Base-by-base conservation (phyloP, 2,797 vertebrate genomes). In the Merluccius polli region DNA sequence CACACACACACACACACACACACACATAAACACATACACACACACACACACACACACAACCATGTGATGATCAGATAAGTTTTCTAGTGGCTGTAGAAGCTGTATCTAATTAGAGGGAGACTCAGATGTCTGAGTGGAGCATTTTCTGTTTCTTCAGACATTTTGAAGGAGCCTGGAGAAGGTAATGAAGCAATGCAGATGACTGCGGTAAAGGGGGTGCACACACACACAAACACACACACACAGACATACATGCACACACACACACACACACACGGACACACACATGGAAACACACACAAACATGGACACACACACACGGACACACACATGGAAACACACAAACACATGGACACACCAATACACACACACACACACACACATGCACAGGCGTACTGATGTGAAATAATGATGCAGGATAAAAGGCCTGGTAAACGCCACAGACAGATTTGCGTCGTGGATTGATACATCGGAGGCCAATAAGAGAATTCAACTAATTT, bases 31-130 rank as follows among this genome's bases (percentile, higher is more conserved):
- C 36, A 38, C 36, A 38, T 9, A 38, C 36, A 18, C 44, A 16
- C 44, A 52, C 44, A 52, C 44, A 52, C 44, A 48, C 44, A 48
- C 44, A 48, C 44, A 48, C 72, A 78, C 84, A 71, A 79, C 76
- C 85, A 89, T 88, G 87, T 87, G 89, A 91, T 91, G 89, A 86
- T 87, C 80, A 85, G 87, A 89, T 91, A 91, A 89, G 87, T 85
- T 83, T 87, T 91, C 83, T 86, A 74, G 82, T 78, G 81, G 87
- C 86, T 87, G n/a, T n/a, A 86, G 91, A 92, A 88, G 85, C 84
- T 83, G 82, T 79, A 85, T 89, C 92, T 92, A 86, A 89, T 91
- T 90, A 92, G 84, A 84, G 81, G 79, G 85, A 84, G 82, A 91
- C 83, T 90, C 79, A 73, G 70, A 87, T 89, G 88, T 90, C 80